These are phyloP conservation scores for Miichthys miiuy DNA, from an alignment of 2,797 vertebrate species.

Conservation along the genomic window DNA sequence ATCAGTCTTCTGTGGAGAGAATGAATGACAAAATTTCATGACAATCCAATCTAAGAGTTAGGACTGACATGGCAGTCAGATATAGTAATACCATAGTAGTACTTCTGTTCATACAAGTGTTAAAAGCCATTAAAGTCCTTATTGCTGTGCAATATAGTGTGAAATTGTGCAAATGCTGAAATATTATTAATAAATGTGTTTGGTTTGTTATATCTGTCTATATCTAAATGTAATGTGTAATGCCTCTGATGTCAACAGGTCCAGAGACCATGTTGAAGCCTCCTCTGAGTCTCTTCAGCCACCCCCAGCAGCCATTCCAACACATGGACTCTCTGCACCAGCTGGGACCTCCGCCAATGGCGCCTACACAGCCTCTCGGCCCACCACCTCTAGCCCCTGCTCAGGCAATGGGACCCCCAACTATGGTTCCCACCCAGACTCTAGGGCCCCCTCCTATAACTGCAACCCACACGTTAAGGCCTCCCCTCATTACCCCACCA, in stretches of 20 bases:
- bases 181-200: not conserved
- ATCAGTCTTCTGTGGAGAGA: not conserved
- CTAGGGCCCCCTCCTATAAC: conserved; percentile 69
- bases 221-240: not conserved
- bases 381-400: conserved; percentile 69
- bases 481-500: conserved; percentile 67
- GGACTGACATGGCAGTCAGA: too few species aligned
- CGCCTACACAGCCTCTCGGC: conserved; percentile 69
- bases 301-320: conserved; percentile 83
- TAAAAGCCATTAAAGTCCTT: not conserved
- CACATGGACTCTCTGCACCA: conserved; percentile 79
- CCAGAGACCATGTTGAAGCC: conserved; percentile 84
- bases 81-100: not conserved
- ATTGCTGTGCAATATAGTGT: too few species aligned
- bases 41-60: not conserved
- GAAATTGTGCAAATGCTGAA: too few species aligned
- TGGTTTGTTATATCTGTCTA: not conserved
- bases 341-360: conserved; percentile 80
- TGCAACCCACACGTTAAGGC: conserved; percentile 74
- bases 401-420: conserved; percentile 70
- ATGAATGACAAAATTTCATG: not conserved
- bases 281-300: conserved; percentile 85
- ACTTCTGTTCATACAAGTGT: not conserved
- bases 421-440: conserved; percentile 61
- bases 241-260: conserved; percentile 66